Evolutionary conservation across 1,140 invertebrate species (phyloP).

Genomic region (Pissodes strobi): DNA sequence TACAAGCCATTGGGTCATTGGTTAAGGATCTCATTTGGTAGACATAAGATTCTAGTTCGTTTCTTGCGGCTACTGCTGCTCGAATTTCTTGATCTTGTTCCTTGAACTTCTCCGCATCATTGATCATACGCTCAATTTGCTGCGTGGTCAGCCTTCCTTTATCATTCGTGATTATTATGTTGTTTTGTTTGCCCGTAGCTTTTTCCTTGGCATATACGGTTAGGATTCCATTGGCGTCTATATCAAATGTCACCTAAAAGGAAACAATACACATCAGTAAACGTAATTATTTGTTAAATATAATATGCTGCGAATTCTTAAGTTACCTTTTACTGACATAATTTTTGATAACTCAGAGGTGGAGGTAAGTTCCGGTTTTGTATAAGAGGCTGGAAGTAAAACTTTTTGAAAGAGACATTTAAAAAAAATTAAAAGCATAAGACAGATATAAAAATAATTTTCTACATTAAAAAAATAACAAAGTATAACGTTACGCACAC

Average conservation of each 20-base stretch:
- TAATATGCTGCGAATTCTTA: too few relatives aligned
- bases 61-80: slow-evolving; percentile 65
- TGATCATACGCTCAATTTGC: slow-evolving; percentile 64
- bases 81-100: slow-evolving; percentile 61
- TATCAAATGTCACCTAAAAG: slow-evolving; percentile 59
- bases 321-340: too few relatives aligned
- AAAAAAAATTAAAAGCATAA: too few relatives aligned
- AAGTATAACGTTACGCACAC: too few relatives aligned
- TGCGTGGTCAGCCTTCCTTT: slow-evolving; percentile 55
- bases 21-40: slow-evolving; percentile 68
- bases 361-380: too few relatives aligned
- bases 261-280: too few relatives aligned
- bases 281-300: too few relatives aligned
- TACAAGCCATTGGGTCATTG: slow-evolving; percentile 51
- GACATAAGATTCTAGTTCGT: slow-evolving; percentile 73
- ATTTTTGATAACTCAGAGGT: too few relatives aligned
- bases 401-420: too few relatives aligned
- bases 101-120: slow-evolving; percentile 62
- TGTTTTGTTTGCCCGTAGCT: slow-evolving; percentile 57
- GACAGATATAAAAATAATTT: too few relatives aligned
- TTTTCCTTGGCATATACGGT: slow-evolving; percentile 65
- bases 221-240: slow-evolving; percentile 62
- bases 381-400: too few relatives aligned
- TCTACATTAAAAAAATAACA: too few relatives aligned
- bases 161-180: slow-evolving; percentile 59